These are phyloP conservation scores for Rhopalosiphum maidis DNA, from an alignment of 1,140 invertebrate genomes.

Conservation along the genomic window DNA sequence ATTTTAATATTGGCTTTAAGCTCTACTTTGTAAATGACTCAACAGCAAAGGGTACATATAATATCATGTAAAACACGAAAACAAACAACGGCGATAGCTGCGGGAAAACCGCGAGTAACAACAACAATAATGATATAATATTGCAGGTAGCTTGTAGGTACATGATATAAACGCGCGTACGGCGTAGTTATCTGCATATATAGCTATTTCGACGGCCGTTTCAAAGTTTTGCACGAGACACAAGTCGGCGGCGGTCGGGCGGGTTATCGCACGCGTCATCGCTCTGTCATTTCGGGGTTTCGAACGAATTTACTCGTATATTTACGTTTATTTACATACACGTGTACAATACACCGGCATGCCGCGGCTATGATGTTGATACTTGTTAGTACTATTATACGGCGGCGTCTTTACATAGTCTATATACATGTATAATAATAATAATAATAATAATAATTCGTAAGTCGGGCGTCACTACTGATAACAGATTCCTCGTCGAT, in stretches of 20 bases:
- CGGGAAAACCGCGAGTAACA: not conserved
- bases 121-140: not conserved
- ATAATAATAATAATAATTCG: not conserved
- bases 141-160: not conserved
- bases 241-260: not conserved
- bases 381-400: not conserved
- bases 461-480: not conserved
- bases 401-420: not conserved
- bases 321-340: too few relatives aligned
- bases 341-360: not conserved
- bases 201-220: not conserved
- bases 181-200: not conserved
- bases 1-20: not conserved
- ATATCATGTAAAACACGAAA: not conserved
- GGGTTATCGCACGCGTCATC: not conserved
- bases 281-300: not conserved
- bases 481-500: not conserved
- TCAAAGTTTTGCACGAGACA: not conserved
- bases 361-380: not conserved
- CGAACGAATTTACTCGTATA: not conserved
- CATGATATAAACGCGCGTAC: not conserved
- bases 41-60: not conserved
- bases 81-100: not conserved
- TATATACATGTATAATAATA: not conserved
- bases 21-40: not conserved